Evolutionary conservation across 2,113 vertebrate species (phyloP).

Genomic region (Anoplopoma fimbria): DNA sequence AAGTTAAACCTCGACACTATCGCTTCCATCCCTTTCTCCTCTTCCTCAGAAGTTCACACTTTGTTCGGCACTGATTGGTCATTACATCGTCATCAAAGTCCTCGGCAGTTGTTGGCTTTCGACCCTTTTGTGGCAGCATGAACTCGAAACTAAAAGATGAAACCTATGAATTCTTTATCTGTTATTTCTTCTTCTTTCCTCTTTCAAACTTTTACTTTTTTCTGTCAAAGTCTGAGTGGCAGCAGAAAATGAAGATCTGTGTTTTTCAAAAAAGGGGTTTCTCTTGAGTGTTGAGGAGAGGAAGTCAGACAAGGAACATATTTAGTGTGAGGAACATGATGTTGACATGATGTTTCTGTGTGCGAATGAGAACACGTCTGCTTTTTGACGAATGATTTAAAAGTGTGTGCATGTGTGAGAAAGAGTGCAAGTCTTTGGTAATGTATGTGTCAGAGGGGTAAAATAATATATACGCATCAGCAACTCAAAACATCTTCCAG

Average conservation of each 20-base stretch:
- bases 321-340: no score
- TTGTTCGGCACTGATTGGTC: slow-evolving; percentile 52
- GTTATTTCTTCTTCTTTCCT: slow-evolving; percentile 7
- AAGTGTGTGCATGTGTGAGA: no score
- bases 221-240: neutral
- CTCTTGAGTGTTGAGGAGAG: no score
- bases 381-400: no score
- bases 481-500: no score
- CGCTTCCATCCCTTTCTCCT: slow-evolving; percentile 27
- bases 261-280: no score
- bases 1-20: slow-evolving; percentile 64
- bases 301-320: no score
- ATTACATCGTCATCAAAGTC: slow-evolving; percentile 15
- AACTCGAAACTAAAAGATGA: slow-evolving; percentile 25
- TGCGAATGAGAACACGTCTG: no score
- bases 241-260: neutral
- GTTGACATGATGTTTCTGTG: no score
- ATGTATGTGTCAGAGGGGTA: neutral
- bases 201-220: neutral
- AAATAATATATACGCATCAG: neutral
- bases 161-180: slow-evolving; percentile 60
- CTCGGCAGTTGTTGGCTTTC: slow-evolving; percentile 8
- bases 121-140: slow-evolving; percentile 3
- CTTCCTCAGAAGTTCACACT: slow-evolving; percentile 49
- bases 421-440: no score